These are phyloP conservation scores for Drosophila melanocephala DNA, from an alignment of 2,888 invertebrate species.

Conservation along the genomic window DNA sequence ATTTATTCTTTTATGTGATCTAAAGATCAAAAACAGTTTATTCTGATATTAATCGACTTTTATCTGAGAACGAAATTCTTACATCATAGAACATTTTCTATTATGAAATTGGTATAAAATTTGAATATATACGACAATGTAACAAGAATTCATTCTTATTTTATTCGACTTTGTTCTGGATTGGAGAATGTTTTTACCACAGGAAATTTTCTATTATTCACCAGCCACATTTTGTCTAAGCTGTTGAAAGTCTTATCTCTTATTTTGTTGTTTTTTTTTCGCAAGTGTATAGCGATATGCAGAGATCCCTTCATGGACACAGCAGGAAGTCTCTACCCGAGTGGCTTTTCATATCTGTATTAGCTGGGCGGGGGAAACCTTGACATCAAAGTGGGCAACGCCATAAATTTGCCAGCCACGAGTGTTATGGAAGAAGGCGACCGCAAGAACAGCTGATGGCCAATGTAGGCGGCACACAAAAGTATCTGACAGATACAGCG, in stretches of 20 bases:
- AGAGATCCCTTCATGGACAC: slow-evolving; percentile 42
- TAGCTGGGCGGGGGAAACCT: slow-evolving; percentile 53
- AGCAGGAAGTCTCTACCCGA: slow-evolving; percentile 68
- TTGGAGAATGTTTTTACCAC: background rate
- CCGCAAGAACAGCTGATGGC: slow-evolving; percentile 63
- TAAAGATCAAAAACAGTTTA: background rate
- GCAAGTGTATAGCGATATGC: background rate
- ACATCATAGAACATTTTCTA: background rate
- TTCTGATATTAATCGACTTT: background rate
- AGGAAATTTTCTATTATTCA: background rate
- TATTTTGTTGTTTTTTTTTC: background rate
- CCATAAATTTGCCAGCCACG: slow-evolving; percentile 58
- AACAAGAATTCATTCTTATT: background rate
- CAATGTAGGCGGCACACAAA: slow-evolving; percentile 52
- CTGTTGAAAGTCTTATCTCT: background rate
- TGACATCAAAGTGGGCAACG: slow-evolving; percentile 76
- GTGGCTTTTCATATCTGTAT: slow-evolving; percentile 47
- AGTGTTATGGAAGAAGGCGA: slow-evolving; percentile 44
- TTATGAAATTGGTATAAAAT: background rate
- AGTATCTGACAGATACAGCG: slow-evolving; percentile 69
- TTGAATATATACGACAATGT: no score
- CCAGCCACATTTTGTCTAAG: background rate
- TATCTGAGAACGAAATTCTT: background rate
- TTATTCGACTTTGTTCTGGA: background rate
- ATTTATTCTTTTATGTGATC: background rate